These are phyloP conservation scores for Antrozous pallidus DNA, from an alignment of 2,797 vertebrate species.

Conservation along the genomic window DNA sequence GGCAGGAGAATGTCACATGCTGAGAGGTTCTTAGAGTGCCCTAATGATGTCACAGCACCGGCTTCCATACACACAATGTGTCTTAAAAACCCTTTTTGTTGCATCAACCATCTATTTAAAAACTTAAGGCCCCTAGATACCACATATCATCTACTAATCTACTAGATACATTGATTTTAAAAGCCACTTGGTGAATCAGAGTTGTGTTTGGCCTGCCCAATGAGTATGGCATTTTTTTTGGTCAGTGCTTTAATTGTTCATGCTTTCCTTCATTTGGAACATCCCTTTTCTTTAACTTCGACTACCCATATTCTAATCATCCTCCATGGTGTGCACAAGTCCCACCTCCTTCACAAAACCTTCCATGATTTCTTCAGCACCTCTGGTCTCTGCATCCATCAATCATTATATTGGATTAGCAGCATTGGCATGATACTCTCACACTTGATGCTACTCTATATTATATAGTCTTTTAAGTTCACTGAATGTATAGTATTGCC, in stretches of 20 bases:
- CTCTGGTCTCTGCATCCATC: neutral
- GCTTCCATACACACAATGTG: neutral
- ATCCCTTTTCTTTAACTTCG: neutral
- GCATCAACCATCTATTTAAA: neutral
- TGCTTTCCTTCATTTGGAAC: neutral
- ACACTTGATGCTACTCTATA: no score
- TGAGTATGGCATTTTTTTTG: neutral
- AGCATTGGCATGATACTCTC: neutral
- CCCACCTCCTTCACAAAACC: neutral
- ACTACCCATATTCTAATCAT: neutral
- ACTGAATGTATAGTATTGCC: neutral
- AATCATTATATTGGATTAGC: rapidly evolving
- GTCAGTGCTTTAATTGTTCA: neutral
- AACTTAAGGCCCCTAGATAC: neutral
- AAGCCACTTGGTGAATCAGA: neutral
- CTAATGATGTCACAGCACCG: neutral
- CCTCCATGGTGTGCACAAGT: neutral
- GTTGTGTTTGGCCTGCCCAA: neutral
- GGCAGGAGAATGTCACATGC: neutral
- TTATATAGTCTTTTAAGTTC: neutral
- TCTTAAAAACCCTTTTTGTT: neutral
- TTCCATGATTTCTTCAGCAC: neutral
- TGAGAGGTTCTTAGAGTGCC: neutral
- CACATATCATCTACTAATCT: neutral
- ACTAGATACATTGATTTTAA: neutral